phyloP scores from a whole-genome alignment of 92 coral and sea anemone species.

The Epizoanthus illoricatus region DNA sequence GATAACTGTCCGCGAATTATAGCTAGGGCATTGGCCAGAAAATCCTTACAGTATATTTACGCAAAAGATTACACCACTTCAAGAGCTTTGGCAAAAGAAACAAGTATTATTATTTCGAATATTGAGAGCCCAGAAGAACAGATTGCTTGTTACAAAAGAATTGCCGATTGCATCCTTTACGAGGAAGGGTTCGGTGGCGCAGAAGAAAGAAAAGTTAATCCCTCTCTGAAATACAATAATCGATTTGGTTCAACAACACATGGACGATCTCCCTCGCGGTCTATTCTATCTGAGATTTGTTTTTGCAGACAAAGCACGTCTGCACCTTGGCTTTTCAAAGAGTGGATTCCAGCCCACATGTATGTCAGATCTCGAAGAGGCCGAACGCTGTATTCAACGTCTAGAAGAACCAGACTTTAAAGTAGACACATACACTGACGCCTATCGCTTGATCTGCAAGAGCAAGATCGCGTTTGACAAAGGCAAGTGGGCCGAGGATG shows the following conservation, averaged over 20 bases:
- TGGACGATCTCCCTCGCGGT: constrained; percentile 36
- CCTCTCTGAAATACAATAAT: constrained; percentile 37
- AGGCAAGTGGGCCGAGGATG: constrained; percentile 19
- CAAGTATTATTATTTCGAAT: constrained; percentile 26
- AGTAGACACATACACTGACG: constrained; percentile 43
- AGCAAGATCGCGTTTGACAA: constrained; percentile 43
- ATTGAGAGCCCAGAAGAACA: constrained; percentile 46
- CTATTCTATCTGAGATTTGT: constrained; percentile 37
- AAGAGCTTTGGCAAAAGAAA: constrained; percentile 29
- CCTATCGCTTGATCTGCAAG: constrained; percentile 48
- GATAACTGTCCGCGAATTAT: constrained; percentile 32
- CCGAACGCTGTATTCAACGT: constrained; percentile 22
- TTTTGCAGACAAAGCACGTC: constrained; percentile 46
- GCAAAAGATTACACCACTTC: constrained; percentile 11
- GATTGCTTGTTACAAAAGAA: constrained; percentile 34
- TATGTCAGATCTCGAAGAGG: constrained; percentile 31
- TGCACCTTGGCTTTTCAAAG: constrained; percentile 49
- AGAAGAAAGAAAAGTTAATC: constrained; percentile 10
- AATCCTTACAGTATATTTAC: constrained; percentile 41
- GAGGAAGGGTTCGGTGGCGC: constrained; percentile 34
- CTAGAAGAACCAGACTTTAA: constrained; percentile 52
- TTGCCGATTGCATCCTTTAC: constrained; percentile 37
- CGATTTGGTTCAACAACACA: constrained; percentile 38
- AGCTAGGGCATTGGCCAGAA: constrained; percentile 34
- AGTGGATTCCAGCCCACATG: constrained; percentile 32